Conservation (phyloP, 2,797 vertebrate genomes). For the Acanthurus lineatus region DNA sequence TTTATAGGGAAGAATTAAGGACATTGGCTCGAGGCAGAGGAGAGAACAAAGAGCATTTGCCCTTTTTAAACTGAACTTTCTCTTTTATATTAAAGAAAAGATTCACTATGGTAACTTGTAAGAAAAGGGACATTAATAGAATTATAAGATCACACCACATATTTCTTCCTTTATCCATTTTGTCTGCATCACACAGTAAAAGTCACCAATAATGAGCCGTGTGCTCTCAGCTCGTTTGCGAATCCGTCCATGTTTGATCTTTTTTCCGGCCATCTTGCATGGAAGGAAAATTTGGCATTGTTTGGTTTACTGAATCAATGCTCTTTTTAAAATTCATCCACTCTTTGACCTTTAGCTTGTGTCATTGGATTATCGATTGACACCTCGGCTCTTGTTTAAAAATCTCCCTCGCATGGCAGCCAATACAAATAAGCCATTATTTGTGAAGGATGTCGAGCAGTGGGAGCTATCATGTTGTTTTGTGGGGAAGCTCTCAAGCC, state of each 20-base stretch:
- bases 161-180: too few species aligned
- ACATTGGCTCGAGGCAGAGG: not conserved
- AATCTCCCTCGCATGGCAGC: slow-evolving; percentile 17
- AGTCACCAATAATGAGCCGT: not conserved
- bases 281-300: not conserved
- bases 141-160: too few species aligned
- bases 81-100: not conserved
- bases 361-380: slow-evolving; percentile 52
- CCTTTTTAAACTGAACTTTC: not conserved
- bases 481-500: slow-evolving; percentile 33
- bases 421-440: slow-evolving; percentile 40
- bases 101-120: too few species aligned
- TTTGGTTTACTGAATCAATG: slow-evolving; percentile 19
- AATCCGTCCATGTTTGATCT: not conserved
- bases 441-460: slow-evolving; percentile 43
- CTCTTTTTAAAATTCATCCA: slow-evolving; percentile 24
- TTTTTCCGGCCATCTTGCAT: not conserved
- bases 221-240: not conserved
- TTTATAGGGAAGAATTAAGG: slow-evolving; percentile 22
- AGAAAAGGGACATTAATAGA: too few species aligned
- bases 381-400: slow-evolving; percentile 17
- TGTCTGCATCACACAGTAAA: too few species aligned
- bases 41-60: not conserved
- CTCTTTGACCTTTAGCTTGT: slow-evolving; percentile 42
- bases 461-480: slow-evolving; percentile 11